Evolutionary conservation across 2,113 vertebrate genomes (phyloP), one percentile per base, ranked within the genome.

Genomic region (Stomatorhinus ivindoensis): DNA sequence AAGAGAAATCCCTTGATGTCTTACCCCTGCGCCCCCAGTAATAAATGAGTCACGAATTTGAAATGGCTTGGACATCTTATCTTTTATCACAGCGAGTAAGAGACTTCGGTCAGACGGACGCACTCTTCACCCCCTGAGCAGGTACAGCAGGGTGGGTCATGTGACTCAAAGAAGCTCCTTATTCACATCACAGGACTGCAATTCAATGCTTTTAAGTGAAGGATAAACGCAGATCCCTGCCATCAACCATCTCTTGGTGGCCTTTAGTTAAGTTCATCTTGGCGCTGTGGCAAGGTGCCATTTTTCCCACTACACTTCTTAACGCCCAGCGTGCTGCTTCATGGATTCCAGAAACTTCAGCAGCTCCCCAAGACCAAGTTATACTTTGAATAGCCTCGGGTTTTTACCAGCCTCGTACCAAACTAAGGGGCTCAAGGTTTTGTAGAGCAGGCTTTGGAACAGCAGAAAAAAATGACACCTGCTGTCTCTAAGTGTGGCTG

Each of bases 21-120:
- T 91, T 93, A 89, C 90, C 91, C 92, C 93, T 91, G 93, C 92
- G 92, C 93, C 94, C 91, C 93, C 91, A 90, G 90, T 94, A 95
- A 95, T 95, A 95, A 96, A 96, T 95, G 92, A 95, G 93, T 92
- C 94, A 93, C 94, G 92, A 92, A 94, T 94, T 93, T 92, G 91
- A 94, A 94, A 94, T 93, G 92, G 91, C 91, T 93, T 90, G 93
- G 92, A 69, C 92, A 92, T 91, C 90, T 91, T 93, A 87, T 92
- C 90, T 91, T 88, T 92, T 92, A 92, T 92, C 90, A 88, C 83
- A 89, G 82, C 53, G 90, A 90, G 91, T 53, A 91, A 89, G 90
- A 86, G 90, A 91, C 48, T 90, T 27, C 17, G 69, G 91, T 85
- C 86, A 90, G 73, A 89, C 89, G 90, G 82, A 47, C 86, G 53